Conservation (phyloP, 2,113 vertebrate species). For the Ranitomeya variabilis region DNA sequence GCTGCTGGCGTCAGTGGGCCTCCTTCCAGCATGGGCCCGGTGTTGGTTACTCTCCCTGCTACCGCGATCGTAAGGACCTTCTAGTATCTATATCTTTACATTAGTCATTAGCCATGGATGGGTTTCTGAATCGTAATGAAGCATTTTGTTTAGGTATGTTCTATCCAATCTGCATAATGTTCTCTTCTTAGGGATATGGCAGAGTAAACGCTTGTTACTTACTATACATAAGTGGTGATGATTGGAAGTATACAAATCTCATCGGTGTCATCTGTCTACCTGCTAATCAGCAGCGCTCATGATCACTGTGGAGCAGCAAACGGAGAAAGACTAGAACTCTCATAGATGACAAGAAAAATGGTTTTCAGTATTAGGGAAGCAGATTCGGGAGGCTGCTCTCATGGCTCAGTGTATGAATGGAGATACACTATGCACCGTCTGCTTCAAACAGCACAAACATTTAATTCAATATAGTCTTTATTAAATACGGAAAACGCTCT, state of each 20-base stretch:
- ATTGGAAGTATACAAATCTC: constrained; percentile 29
- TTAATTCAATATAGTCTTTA: constrained; percentile 54
- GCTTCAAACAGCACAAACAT: constrained; percentile 30
- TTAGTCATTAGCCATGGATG: neutral
- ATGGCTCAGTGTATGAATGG: neutral
- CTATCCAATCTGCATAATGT: neutral
- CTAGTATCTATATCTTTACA: neutral
- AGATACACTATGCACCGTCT: neutral
- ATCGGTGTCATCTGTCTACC: neutral
- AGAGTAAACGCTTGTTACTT: constrained; percentile 21
- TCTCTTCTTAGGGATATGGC: neutral
- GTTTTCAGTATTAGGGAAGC: neutral
- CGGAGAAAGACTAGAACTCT: neutral
- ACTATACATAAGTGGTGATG: neutral
- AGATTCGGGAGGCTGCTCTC: constrained; percentile 5
- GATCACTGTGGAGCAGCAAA: constrained; percentile 6
- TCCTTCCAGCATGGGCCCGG: too few relatives aligned
- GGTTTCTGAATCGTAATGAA: neutral
- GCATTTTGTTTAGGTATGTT: neutral
- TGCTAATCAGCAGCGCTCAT: constrained; percentile 8
- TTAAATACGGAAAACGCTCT: constrained; percentile 40
- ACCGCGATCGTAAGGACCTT: too few relatives aligned
- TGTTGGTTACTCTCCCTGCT: too few relatives aligned
- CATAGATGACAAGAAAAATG: neutral
- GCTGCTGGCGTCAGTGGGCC: too few relatives aligned